Base-by-base conservation (phyloP, 1,140 invertebrate genomes). In the Macrocentrus cingulum region DNA sequence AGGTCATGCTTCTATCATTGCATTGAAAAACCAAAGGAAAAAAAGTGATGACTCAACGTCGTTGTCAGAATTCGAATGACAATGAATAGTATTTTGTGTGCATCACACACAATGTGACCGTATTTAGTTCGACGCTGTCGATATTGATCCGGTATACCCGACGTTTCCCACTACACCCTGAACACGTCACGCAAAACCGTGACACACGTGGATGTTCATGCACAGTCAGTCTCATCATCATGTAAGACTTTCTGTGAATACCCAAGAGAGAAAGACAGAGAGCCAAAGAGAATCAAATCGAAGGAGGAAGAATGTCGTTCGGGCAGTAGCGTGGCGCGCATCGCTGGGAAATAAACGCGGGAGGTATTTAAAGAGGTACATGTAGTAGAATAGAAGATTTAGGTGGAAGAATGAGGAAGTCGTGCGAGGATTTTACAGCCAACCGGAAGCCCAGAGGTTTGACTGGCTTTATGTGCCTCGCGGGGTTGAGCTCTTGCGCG, bases 321-420 rank as follows among this genome's bases (percentile, higher is more conserved):
- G n/a, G n/a, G n/a, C n/a, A n/a, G n/a, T n/a, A n/a, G n/a, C n/a
- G n/a, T n/a, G n/a, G n/a, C n/a, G n/a, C n/a, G n/a, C n/a, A n/a
- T n/a, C n/a, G n/a, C n/a, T n/a, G n/a, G n/a, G n/a, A n/a, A n/a
- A n/a, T n/a, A n/a, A n/a, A n/a, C n/a, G n/a, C n/a, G n/a, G n/a
- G n/a, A n/a, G n/a, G n/a, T n/a, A n/a, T n/a, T n/a, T n/a, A n/a
- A n/a, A n/a, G 25, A 29, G 25, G 45, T 44, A 19, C 48, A 39
- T n/a, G n/a, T 16, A 22, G 29, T 18, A 34, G n/a, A 42, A 42
- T 20, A 29, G 50, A 20, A 42, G 18, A 64, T 57, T 62, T 56
- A 60, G 62, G n/a, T n/a, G 53, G 37, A 66, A 51, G 60, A 66
- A 68, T 63, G 62, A 64, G 66, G 61, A 66, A 65, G 69, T 64